Conservation (phyloP, 2,113 vertebrate genomes). For the Falcunculus frontatus region DNA sequence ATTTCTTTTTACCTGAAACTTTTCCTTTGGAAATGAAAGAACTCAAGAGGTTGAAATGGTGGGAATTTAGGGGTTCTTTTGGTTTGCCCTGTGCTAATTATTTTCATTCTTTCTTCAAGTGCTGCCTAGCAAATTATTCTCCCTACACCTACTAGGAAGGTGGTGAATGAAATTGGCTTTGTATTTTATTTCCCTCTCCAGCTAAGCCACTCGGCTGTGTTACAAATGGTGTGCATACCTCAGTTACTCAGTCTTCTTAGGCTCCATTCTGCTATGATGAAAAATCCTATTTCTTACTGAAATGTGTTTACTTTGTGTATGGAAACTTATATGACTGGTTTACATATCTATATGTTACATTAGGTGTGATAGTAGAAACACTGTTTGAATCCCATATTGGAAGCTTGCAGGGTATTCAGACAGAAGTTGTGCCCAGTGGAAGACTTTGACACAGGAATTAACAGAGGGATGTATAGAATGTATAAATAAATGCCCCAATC, state of each 20-base stretch:
- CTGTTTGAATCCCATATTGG: neutral
- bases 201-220: neutral
- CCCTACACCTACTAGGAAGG: neutral
- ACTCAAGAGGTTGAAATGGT: neutral
- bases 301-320: neutral
- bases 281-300: neutral
- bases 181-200: neutral
- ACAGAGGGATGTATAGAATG: neutral
- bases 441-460: neutral
- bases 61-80: neutral
- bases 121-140: neutral
- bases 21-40: neutral
- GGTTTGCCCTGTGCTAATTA: neutral
- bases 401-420: neutral
- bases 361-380: neutral
- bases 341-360: neutral
- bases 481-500: neutral
- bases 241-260: neutral
- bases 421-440: neutral
- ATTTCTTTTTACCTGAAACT: neutral
- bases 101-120: neutral
- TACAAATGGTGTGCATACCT: neutral
- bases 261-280: neutral
- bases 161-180: neutral
- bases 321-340: neutral